Evolutionary conservation across 1,140 invertebrate genomes (phyloP), one percentile per base, ranked within the genome.

Genomic region (Achatina immaculata): DNA sequence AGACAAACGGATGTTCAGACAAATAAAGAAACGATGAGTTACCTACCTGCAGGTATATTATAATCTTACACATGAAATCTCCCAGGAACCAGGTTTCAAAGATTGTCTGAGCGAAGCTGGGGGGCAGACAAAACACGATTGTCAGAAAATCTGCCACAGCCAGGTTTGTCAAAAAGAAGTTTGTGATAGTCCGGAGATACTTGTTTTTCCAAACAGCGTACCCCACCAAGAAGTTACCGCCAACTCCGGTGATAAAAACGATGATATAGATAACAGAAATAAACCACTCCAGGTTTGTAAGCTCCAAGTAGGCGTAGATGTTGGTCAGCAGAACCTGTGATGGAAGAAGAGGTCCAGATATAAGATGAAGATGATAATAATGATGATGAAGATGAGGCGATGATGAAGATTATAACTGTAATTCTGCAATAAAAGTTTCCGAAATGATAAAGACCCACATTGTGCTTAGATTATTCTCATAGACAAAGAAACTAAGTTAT

Each of bases 141-240:
- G 98, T 96, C 87, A 98, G 93, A 81, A 98, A 95, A 90, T 98
- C 97, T 0, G 96, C 96, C 0, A 96, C 92, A 0, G 97, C 96
- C 84, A 98, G 91, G 88, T 98, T 98, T 9, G 97, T 95, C 83
- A 98, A 95, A 90, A 97, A 96, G 88, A 95, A 96, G 91, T 98
- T 98, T 0, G 96, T 98, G 16, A 97, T 95, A 87, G 95, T 97
- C 48, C 95, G 92, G 95, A 98, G 96, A 0, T 94, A 93, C 38
- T 94, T 94, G 89, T 97, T 96, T 48, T 95, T 92, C 84, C 95
- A 95, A 0, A 98, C 96, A 0, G 96, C 96, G 24, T 95, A 92
- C 86, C 96, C 96, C 3, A 98, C 97, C 28, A 98, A 91, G 19
- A 94, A 93, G 89, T 98, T 98, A 0, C 97, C 97, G n/a, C 95